Percentiles rank a stretch among this genome's conserved stretches.
Conservation (phyloP, 1,140 invertebrate genomes). For the Leptonema lineaticorne region DNA sequence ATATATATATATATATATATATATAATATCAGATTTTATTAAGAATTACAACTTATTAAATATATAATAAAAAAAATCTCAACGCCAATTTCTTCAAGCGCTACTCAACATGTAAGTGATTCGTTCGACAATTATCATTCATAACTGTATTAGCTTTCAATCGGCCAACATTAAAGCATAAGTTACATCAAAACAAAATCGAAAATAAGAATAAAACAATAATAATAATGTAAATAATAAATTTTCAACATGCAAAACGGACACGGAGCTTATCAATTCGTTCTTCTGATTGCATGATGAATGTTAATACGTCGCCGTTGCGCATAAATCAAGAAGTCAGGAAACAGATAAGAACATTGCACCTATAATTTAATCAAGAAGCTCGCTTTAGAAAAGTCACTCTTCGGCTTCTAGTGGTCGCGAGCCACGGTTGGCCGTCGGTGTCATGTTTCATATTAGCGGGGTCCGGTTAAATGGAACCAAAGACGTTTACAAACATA, state of each 20-base stretch:
- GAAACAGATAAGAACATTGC: slow-evolving; percentile 31
- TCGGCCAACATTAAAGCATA: too few relatives aligned
- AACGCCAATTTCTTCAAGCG: too few relatives aligned
- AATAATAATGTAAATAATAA: slow-evolving; percentile 22
- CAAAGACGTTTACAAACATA: neutral
- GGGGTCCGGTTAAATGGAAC: neutral
- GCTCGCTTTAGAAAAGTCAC: slow-evolving; percentile 24
- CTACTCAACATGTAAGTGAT: too few relatives aligned
- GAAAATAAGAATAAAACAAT: too few relatives aligned
- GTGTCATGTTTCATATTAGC: slow-evolving; percentile 28
- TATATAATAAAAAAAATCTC: too few relatives aligned
- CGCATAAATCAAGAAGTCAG: slow-evolving; percentile 22
- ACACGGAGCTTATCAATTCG: slow-evolving; percentile 21
- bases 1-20: too few relatives aligned
- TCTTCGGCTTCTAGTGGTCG: slow-evolving; percentile 22
- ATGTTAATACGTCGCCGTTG: slow-evolving; percentile 14
- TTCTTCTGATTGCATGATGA: slow-evolving; percentile 22
- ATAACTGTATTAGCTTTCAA: too few relatives aligned
- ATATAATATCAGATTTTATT: too few relatives aligned
- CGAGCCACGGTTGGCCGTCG: slow-evolving; percentile 6
- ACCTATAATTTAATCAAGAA: slow-evolving; percentile 31
- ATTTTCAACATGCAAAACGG: too few relatives aligned
- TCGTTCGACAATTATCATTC: too few relatives aligned
- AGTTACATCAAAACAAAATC: too few relatives aligned
- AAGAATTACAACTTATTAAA: too few relatives aligned